Percentiles rank a stretch among this genome's conserved stretches.
Conservation (phyloP, 2,888 invertebrate genomes). For the Uropetala carovei region DNA sequence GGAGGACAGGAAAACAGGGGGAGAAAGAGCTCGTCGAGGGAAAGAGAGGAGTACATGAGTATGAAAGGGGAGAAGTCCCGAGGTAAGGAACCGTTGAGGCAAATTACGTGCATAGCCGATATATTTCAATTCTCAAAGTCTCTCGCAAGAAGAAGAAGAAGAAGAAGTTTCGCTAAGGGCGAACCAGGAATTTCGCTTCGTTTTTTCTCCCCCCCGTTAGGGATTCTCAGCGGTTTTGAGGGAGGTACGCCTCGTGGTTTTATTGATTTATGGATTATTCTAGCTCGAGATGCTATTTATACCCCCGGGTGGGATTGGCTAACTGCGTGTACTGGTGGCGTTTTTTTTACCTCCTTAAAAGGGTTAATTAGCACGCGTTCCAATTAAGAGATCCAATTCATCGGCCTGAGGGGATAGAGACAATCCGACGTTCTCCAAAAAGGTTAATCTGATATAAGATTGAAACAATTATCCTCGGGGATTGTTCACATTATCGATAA, state of each 20-base stretch:
- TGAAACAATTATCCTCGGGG: background rate
- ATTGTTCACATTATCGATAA: background rate
- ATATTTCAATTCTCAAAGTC: slow-evolving; percentile 54
- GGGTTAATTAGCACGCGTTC: slow-evolving; percentile 22
- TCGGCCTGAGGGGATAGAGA: background rate
- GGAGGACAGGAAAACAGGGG: slow-evolving; percentile 4
- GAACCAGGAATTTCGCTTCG: background rate
- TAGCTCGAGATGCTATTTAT: slow-evolving; percentile 11
- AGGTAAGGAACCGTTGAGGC: slow-evolving; percentile 12
- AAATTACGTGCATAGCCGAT: slow-evolving; percentile 56
- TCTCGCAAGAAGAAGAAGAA: too few species aligned
- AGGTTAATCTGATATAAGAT: background rate
- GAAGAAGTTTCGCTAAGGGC: background rate
- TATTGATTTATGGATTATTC: slow-evolving; percentile 10
- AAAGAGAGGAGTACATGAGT: background rate
- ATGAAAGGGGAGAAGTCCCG: background rate
- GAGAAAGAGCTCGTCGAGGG: background rate
- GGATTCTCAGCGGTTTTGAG: background rate
- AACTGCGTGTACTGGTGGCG: background rate
- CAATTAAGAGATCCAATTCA: background rate
- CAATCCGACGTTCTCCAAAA: background rate
- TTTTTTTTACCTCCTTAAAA: background rate
- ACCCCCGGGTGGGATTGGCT: background rate
- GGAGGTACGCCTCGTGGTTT: background rate
- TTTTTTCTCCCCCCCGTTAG: background rate